Evolutionary conservation across 2,797 vertebrate genomes (phyloP), one percentile per base, ranked within the genome.

Genomic region (Clarias pachynema): DNA sequence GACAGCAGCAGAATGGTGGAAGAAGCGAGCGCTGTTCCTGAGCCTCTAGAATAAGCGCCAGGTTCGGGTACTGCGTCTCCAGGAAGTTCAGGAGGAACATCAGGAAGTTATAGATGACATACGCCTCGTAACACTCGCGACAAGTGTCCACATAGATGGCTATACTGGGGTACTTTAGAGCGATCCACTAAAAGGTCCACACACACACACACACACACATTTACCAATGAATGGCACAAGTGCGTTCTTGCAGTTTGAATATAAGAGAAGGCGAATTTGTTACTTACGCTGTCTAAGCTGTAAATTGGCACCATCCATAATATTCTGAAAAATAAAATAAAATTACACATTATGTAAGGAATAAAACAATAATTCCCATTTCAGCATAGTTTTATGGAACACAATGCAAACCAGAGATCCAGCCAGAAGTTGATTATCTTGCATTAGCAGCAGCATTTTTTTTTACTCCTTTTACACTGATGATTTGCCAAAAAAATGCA

Each of bases 291-390:
- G 93, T 99, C 98, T 93, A 99, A 94, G 91, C 98, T 99, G 95
- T 99, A 99, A 93, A 99, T 99, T 40, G 98, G 98, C 80, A 99
- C 98, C 98, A 99, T 99, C 98, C 98, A 99, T 81, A 99, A 94
- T 93, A 99, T 99, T 92, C 98, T 99, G 91, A 87, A 87, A 89
- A 63, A 89, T 86, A 91, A 88, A 60, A 92, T 0, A 56, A 15
- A 20, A 6, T 31, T 34, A 69, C 7, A 62, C 22, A 72, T 40
- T 66, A 31, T 34, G 24, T 29, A 63, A 16, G 14, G 24, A 63
- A n/a, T 63, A 18, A 80, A 65, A 18, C 37, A 59, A 14, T 34
- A 5, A 70, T 24, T 37, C 22, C 15, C 1, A 0, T 49, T 49
- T 40, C 8, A 70, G 20, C 40, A 22, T 24, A 26, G 14, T 53